Evolutionary conservation across 2,888 invertebrate species (phyloP), one percentile per base, ranked within the genome.

Genomic region (Lasioglossum calceatum): DNA sequence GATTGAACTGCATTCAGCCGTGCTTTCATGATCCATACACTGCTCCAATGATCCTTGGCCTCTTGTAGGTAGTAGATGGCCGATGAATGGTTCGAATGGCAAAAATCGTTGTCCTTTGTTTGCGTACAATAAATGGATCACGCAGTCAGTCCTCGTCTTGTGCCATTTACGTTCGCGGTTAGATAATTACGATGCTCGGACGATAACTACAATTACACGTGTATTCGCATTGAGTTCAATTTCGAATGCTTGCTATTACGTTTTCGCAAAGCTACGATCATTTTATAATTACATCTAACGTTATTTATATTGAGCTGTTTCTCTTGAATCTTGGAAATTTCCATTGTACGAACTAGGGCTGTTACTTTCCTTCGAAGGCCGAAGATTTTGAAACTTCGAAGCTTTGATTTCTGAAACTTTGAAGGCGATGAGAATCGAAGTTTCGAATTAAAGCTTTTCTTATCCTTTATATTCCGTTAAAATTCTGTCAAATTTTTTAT

Each of bases 1-100:
- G n/a, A 50, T 77, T 61, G 27, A 39, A 73, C 42, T 67, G 82
- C 73, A 67, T 73, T 73, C 47, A 67, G 36, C 67, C 27, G n/a
- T 42, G 27, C 64, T 32, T 67, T 27, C 44, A 16, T 5, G 36
- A 58, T 36, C 36, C 50, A 73, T 10, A 44, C 70, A 10, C 12
- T 23, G 70, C 23, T 23, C 70, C 70, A 39, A 70, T 39, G 39
- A 70, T 70, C 70, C 70, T 70, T 70, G 70, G 70, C 70, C 70
- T 36, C 39, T 70, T 39, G 70, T 70, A 12, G 70, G 39, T 70
- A 70, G 36, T 70, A 70, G 39, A 39, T 70, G 23, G 70, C 19
- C 39, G 39, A 70, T 70, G 39, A 36, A 70, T 36, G 36, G 36
- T 8, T 67, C 36, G 67, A 23, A 44, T 73, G 58, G 70, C 23